These are phyloP conservation scores for Antechinus flavipes DNA, from an alignment of 2,113 vertebrate species.

Conservation along the genomic window DNA sequence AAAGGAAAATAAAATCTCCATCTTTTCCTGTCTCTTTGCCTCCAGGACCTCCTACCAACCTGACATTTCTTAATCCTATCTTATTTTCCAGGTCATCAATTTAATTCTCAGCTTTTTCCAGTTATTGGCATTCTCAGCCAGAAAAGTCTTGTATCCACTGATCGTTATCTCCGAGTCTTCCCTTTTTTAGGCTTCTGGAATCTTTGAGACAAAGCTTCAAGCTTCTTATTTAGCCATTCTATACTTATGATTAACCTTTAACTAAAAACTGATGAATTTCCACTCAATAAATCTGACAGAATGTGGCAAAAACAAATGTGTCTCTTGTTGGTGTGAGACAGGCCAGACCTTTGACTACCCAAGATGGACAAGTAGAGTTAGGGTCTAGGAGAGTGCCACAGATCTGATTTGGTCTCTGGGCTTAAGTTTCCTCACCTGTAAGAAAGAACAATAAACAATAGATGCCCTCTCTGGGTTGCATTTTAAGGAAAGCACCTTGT, in stretches of 20 bases:
- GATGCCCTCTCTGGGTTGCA: not conserved
- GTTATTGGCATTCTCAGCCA: constrained; percentile 65
- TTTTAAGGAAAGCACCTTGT: not conserved
- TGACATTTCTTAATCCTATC: constrained; percentile 82
- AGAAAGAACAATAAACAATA: not conserved
- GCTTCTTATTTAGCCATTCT: constrained; percentile 59
- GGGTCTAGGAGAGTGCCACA: constrained; percentile 31
- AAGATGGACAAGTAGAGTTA: constrained; percentile 44
- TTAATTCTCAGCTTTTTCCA: constrained; percentile 72
- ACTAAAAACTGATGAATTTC: constrained; percentile 57
- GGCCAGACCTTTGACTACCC: constrained; percentile 17
- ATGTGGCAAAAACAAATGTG: constrained; percentile 32
- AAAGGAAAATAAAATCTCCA: constrained; percentile 45
- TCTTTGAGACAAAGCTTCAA: constrained; percentile 62
- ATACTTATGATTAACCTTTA: constrained; percentile 67
- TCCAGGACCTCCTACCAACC: constrained; percentile 58
- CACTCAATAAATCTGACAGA: constrained; percentile 48
- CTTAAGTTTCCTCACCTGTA: not conserved
- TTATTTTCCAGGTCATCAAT: constrained; percentile 77
- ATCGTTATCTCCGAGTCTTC: constrained; percentile 75
- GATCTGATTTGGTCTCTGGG: not conserved
- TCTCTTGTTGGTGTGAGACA: constrained; percentile 50
- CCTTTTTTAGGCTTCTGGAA: constrained; percentile 69
- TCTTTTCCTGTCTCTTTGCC: constrained; percentile 64
- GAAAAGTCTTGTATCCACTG: constrained; percentile 55